phyloP scores from a whole-genome alignment of 2,888 invertebrate species.

The Sarcophaga caerulescens region DNA sequence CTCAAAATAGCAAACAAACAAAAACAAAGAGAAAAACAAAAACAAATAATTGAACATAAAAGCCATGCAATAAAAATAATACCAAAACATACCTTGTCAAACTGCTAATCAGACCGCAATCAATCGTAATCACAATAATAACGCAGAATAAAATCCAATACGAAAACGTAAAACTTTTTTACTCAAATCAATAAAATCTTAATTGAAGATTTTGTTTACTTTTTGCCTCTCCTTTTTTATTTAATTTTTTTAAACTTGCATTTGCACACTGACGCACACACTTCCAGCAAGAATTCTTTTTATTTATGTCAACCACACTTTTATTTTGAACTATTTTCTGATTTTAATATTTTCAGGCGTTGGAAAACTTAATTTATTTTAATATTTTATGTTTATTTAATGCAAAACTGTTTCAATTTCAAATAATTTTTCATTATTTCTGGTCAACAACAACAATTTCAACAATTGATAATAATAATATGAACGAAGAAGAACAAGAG shows the following conservation, averaged over 20 bases:
- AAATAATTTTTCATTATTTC: slow-evolving; percentile 40
- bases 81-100: background rate
- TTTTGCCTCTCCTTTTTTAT: background rate
- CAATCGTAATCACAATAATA: background rate
- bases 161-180: background rate
- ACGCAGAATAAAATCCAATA: background rate
- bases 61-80: background rate
- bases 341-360: slow-evolving; percentile 20
- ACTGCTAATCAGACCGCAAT: slow-evolving; percentile 10
- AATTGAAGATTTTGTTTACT: background rate
- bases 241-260: background rate
- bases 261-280: background rate
- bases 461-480: background rate
- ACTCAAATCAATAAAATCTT: background rate
- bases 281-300: background rate
- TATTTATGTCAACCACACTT: slow-evolving; percentile 17
- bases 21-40: background rate
- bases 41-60: background rate
- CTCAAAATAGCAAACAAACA: too few relatives aligned
- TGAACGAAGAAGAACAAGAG: slow-evolving; percentile 5
- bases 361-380: too few relatives aligned
- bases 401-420: background rate
- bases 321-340: background rate
- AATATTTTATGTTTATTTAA: background rate
- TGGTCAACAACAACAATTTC: slow-evolving; percentile 33